phyloP scores from a whole-genome alignment of 64 coral and sea anemone species.

The Stichodactyla helianthus region DNA sequence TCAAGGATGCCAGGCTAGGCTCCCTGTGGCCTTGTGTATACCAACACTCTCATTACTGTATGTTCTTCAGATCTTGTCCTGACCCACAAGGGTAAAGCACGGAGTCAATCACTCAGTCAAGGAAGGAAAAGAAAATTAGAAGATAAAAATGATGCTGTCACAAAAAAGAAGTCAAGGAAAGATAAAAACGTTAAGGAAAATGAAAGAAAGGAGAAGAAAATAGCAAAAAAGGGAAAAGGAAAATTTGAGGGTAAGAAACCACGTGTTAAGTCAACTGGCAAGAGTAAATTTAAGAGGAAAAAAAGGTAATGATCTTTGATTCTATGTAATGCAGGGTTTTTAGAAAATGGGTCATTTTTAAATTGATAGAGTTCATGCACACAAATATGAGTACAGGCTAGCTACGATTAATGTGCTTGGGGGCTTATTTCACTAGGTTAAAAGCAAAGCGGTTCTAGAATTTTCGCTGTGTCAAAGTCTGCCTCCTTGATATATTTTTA shows the following conservation, averaged over 20 bases:
- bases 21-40: neutral
- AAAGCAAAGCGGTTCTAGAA: too few relatives aligned
- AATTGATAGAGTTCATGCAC: too few relatives aligned
- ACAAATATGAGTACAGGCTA: too few relatives aligned
- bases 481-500: too few relatives aligned
- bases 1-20: neutral
- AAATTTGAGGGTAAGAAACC: constrained; percentile 9
- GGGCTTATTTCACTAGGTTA: too few relatives aligned
- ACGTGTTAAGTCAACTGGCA: neutral
- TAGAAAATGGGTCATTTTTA: too few relatives aligned
- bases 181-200: neutral
- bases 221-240: neutral
- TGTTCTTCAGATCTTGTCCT: constrained; percentile 5
- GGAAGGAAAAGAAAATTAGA: constrained; percentile 8
- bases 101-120: neutral
- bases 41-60: neutral
- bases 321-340: too few relatives aligned
- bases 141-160: neutral
- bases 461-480: too few relatives aligned
- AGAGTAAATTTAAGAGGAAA: neutral
- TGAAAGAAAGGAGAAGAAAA: neutral
- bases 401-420: too few relatives aligned
- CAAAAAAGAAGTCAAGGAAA: constrained; percentile 3
- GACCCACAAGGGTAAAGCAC: neutral
- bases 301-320: neutral